These are phyloP conservation scores for Drosophila nigricruria DNA, from an alignment of 2,888 invertebrate genomes.

Conservation along the genomic window DNA sequence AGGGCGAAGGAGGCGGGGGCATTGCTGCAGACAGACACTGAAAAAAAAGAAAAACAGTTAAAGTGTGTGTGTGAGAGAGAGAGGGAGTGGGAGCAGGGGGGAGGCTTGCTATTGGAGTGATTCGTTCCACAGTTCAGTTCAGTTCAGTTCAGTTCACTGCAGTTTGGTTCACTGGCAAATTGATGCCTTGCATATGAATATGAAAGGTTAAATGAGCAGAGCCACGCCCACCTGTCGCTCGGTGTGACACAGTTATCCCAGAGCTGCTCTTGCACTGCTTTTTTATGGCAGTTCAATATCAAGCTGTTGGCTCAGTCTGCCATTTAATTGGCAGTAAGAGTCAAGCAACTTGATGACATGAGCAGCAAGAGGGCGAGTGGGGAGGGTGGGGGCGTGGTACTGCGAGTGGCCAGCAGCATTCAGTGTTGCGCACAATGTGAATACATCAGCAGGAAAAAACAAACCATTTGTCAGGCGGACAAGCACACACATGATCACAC, in stretches of 20 bases:
- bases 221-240: constrained; percentile 33
- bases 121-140: constrained; percentile 15
- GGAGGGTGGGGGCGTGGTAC: background rate
- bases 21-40: constrained; percentile 38
- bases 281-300: constrained; percentile 26
- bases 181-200: constrained; percentile 21
- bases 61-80: constrained; percentile 15
- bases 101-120: background rate
- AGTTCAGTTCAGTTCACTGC: constrained; percentile 20
- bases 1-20: background rate
- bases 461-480: constrained; percentile 58
- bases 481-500: constrained; percentile 20
- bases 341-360: constrained; percentile 25
- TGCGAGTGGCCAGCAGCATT: constrained; percentile 29
- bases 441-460: constrained; percentile 59
- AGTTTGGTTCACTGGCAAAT: constrained; percentile 49
- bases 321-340: constrained; percentile 40
- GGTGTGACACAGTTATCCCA: constrained; percentile 11
- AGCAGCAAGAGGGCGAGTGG: too few relatives aligned
- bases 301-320: constrained; percentile 40
- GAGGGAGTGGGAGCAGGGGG: background rate
- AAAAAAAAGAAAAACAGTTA: constrained; percentile 39
- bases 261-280: background rate
- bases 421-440: constrained; percentile 42
- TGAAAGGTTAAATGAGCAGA: constrained; percentile 30